Evolutionary conservation across 2,797 vertebrate species (phyloP), one percentile per base, ranked within the genome.

Genomic region (Rhynchonycteris naso): DNA sequence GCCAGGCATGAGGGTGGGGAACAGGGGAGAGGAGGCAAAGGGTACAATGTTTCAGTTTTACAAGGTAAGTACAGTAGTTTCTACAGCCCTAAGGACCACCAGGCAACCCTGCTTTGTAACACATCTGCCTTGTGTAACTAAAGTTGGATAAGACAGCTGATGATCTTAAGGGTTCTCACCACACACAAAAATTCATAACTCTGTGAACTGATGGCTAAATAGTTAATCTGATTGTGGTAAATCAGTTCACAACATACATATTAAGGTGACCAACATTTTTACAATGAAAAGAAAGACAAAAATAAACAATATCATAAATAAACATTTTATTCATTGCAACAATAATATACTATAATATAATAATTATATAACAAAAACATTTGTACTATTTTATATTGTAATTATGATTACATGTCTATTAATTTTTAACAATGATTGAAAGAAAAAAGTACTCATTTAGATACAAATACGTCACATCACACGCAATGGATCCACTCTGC

Each of bases 1-100:
- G 13, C 54, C 35, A 30, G n/a, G 56, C 5, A 0, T 0, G 0
- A 8, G 2, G 21, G 3, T 72, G 7, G 2, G 66, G 85, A 35
- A 68, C 47, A 22, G 21, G 50, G 19, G 19, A 69, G 58, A 47
- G 65, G 24, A 10, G 33, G 24, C 33, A 33, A 35, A 16, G 16
- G 33, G 2, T 28, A 15, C 56, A 28, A 63, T 16, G 16, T 47
- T 28, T 74, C 33, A 47, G 35, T 13, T 35, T 24, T 3, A 15
- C 5, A 66, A 59, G 14, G 58, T 50, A 24, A 61, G 10, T n/a
- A n/a, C n/a, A n/a, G n/a, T 33, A 50, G 7, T 9, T 66, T 68
- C 38, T 89, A 15, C 35, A 68, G 19, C 50, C 59, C 58, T 19
- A 50, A 83, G 7, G 5, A 43, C 12, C 21, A 13, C 54, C 11